These are phyloP conservation scores for Sylvilagus bachmani DNA, from an alignment of 2,113 vertebrate genomes.

Conservation along the genomic window DNA sequence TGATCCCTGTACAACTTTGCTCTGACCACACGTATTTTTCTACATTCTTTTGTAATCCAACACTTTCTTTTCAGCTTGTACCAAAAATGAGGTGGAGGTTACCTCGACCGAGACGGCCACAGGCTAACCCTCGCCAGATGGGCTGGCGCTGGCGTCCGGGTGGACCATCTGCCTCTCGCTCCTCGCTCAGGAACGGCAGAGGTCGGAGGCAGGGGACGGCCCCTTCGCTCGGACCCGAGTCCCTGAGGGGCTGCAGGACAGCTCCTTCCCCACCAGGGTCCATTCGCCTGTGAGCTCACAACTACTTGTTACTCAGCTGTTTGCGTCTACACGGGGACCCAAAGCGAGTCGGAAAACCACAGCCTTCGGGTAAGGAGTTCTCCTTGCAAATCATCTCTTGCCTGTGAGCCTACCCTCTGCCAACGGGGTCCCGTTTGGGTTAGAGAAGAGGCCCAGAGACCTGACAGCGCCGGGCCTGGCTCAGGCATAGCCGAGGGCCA, in stretches of 20 bases:
- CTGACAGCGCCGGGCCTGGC: neutral
- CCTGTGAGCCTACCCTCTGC: too few relatives aligned
- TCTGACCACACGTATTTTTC: conserved; percentile 73
- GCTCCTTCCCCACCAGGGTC: too few relatives aligned
- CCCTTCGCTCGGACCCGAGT: fast-evolving
- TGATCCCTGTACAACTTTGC: neutral
- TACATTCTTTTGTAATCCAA: conserved; percentile 68
- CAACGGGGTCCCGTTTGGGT: too few relatives aligned
- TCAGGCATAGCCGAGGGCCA: neutral
- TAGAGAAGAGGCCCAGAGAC: neutral
- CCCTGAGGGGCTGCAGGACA: neutral
- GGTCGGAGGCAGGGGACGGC: neutral
- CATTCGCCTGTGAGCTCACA: too few relatives aligned
- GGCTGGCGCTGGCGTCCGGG: neutral
- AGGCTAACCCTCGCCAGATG: conserved; percentile 42
- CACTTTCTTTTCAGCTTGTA: conserved; percentile 66
- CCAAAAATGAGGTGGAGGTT: conserved; percentile 37
- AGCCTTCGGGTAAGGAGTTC: neutral
- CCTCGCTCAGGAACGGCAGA: neutral
- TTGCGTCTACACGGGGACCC: neutral
- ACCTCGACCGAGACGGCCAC: conserved; percentile 1
- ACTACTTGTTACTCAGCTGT: too few relatives aligned
- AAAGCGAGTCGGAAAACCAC: neutral
- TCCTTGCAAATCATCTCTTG: conserved; percentile 19
- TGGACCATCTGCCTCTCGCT: fast-evolving